Percentiles rank a stretch among this genome's conserved stretches.
Conservation (phyloP, 2,113 vertebrate species). For the Panthera uncia region DNA sequence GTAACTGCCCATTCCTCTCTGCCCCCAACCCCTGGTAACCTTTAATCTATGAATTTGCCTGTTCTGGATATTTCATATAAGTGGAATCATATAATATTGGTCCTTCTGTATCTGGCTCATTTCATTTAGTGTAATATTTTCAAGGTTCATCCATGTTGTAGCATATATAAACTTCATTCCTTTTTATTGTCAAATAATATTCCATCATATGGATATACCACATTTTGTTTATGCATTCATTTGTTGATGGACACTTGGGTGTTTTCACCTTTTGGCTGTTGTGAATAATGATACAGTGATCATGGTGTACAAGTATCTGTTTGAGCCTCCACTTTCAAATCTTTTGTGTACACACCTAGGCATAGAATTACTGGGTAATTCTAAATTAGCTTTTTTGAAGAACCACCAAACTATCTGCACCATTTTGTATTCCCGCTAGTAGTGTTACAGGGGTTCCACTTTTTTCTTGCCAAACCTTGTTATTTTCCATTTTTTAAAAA, state of each 20-base stretch:
- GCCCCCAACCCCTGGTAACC: not conserved
- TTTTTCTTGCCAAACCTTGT: not conserved
- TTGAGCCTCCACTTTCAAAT: not conserved
- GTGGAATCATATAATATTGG: not conserved
- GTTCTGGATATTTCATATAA: not conserved
- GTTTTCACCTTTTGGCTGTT: not conserved
- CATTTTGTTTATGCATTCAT: not conserved
- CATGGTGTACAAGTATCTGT: not conserved
- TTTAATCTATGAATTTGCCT: conserved; percentile 7
- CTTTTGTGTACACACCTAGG: not conserved
- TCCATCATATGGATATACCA: not conserved
- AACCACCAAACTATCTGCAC: not conserved
- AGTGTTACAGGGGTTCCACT: not conserved
- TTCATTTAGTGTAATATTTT: not conserved
- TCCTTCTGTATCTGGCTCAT: not conserved
- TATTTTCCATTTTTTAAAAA: not conserved
- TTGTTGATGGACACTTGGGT: not conserved
- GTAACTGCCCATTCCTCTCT: not conserved
- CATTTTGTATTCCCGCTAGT: not conserved
- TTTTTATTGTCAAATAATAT: not conserved
- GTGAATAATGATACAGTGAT: not conserved
- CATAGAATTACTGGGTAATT: not conserved
- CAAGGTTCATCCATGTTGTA: not conserved
- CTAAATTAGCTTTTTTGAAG: not conserved
- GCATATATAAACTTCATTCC: not conserved